phyloP scores from a whole-genome alignment of 2,113 vertebrate species.

The Hippocampus abdominalis region DNA sequence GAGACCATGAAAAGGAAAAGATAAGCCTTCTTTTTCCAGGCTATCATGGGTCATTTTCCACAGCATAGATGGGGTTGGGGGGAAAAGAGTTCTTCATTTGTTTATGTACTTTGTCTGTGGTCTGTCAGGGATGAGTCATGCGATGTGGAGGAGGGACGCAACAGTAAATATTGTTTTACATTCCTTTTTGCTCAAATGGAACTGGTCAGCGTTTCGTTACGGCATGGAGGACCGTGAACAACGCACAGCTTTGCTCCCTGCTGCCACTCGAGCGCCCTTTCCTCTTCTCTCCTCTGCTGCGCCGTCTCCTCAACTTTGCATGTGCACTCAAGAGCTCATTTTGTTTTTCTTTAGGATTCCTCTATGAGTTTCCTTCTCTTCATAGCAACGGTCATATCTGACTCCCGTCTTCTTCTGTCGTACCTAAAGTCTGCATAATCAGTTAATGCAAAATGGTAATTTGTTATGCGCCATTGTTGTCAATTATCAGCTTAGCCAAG shows the following conservation, averaged over 20 bases:
- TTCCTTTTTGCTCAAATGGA: conserved; percentile 35
- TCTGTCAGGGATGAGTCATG: conserved; percentile 27
- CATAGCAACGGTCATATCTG: background rate
- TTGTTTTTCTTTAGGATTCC: conserved; percentile 21
- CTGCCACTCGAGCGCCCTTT: conserved; percentile 22
- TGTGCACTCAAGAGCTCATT: conserved; percentile 5
- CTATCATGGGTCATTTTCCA: conserved; percentile 3
- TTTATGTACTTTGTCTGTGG: conserved; percentile 26
- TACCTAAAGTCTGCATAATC: conserved; percentile 1
- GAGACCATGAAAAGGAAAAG: conserved; percentile 3
- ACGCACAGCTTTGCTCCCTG: conserved; percentile 4
- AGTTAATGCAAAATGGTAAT: background rate
- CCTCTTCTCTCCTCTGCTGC: background rate
- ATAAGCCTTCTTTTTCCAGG: conserved; percentile 9
- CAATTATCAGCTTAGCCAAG: too few relatives aligned
- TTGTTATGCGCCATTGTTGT: background rate
- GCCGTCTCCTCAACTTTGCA: background rate
- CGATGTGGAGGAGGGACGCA: conserved; percentile 25
- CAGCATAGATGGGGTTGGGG: background rate
- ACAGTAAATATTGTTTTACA: conserved; percentile 37
- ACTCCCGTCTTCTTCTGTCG: background rate
- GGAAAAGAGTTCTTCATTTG: background rate
- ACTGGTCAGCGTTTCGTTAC: conserved; percentile 46
- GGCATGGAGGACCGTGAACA: conserved; percentile 37
- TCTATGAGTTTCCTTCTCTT: conserved; percentile 11